Percentiles rank a stretch among this genome's conserved stretches.
phyloP scores from a whole-genome alignment of 2,113 vertebrate genomes.

The Columbina picui region DNA sequence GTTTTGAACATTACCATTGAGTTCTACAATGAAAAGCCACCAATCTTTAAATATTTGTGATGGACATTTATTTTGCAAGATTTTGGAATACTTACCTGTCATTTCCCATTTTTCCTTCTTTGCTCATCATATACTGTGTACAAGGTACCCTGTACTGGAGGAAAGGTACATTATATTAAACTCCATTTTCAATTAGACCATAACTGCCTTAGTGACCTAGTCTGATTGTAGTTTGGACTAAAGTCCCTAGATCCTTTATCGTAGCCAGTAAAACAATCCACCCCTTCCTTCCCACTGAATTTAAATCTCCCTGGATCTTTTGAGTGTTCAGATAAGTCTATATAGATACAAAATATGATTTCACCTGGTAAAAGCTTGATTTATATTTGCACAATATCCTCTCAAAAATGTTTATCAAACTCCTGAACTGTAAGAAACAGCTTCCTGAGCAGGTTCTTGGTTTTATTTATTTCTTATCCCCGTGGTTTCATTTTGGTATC shows the following conservation, averaged over 20 bases:
- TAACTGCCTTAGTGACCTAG: constrained; percentile 28
- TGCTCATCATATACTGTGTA: constrained; percentile 54
- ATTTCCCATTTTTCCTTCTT: constrained; percentile 58
- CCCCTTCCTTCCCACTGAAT: neutral
- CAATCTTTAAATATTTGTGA: neutral
- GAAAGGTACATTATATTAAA: constrained; percentile 64
- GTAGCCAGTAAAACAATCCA: constrained; percentile 18
- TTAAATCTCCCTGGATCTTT: neutral
- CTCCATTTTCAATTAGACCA: constrained; percentile 57
- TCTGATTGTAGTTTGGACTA: constrained; percentile 4
- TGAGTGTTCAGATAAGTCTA: neutral
- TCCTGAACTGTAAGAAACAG: neutral
- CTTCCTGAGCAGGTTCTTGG: neutral
- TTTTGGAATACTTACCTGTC: constrained; percentile 30
- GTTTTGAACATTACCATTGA: neutral
- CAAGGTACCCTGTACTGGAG: constrained; percentile 78
- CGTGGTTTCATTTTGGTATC: neutral
- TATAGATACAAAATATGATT: neutral
- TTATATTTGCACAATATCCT: neutral
- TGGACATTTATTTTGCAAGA: neutral
- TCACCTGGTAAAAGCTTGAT: neutral
- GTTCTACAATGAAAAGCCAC: neutral
- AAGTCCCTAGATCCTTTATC: constrained; percentile 19
- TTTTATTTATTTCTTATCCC: neutral
- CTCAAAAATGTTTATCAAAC: neutral